Evolutionary conservation across 1,140 invertebrate species (phyloP).

Genomic region (Zaprionus tsacasi): DNA sequence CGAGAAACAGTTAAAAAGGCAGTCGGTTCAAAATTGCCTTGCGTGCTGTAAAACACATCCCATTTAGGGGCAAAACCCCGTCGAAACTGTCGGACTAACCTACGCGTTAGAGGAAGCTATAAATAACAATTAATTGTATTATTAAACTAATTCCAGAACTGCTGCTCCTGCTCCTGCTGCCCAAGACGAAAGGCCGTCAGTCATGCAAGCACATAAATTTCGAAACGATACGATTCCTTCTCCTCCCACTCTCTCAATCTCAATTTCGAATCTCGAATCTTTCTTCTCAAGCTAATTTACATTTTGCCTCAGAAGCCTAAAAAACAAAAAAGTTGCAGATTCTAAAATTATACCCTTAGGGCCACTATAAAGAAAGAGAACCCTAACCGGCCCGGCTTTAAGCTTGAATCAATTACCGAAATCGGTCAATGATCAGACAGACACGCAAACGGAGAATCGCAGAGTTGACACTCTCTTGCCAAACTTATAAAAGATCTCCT

Average conservation of each 20-base stretch:
- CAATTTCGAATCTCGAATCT: neutral
- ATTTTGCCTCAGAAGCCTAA: constrained; percentile 49
- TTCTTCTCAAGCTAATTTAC: constrained; percentile 64
- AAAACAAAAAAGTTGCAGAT: constrained; percentile 65
- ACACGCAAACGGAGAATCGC: constrained; percentile 52
- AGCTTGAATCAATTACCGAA: constrained; percentile 70
- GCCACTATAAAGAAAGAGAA: constrained; percentile 27
- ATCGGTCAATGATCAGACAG: constrained; percentile 73
- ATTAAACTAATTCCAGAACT: constrained; percentile 73
- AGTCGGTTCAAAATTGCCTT: constrained; percentile 35
- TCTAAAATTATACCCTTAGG: constrained; percentile 72
- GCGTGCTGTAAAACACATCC: constrained; percentile 67
- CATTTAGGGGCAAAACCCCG: constrained; percentile 41
- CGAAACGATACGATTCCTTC: constrained; percentile 22
- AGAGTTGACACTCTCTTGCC: constrained; percentile 3
- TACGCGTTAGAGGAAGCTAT: constrained; percentile 63
- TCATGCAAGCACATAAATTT: constrained; percentile 79
- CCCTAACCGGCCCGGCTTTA: neutral
- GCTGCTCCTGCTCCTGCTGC: neutral
- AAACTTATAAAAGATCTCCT: neutral
- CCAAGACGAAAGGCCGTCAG: constrained; percentile 73
- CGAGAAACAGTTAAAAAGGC: constrained; percentile 50
- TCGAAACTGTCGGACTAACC: constrained; percentile 5
- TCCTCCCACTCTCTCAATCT: neutral
- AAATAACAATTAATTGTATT: constrained; percentile 82